These are phyloP conservation scores for Theretra japonica DNA, from an alignment of 2,888 invertebrate genomes.

Conservation along the genomic window DNA sequence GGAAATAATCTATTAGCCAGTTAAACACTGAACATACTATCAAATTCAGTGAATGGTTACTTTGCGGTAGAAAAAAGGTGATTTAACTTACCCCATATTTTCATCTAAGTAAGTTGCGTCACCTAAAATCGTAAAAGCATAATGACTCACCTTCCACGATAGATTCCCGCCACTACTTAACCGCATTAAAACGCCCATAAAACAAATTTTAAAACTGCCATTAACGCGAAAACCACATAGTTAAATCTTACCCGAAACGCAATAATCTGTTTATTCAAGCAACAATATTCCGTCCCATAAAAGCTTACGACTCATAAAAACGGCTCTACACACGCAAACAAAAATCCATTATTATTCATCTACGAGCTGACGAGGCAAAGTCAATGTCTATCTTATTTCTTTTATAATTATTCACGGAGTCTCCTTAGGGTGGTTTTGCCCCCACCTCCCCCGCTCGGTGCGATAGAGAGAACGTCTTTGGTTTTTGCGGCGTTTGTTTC, in stretches of 20 bases:
- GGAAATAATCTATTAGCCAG: too few species aligned
- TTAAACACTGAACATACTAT: too few species aligned
- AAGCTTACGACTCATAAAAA: slow-evolving; percentile 68
- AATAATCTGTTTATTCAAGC: slow-evolving; percentile 64
- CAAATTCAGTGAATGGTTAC: too few species aligned
- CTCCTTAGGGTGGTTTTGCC: slow-evolving; percentile 59
- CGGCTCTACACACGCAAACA: slow-evolving; percentile 75
- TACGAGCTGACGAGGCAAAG: slow-evolving; percentile 78
- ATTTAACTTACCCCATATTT: too few species aligned
- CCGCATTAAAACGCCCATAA: background rate
- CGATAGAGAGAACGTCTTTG: slow-evolving; percentile 80
- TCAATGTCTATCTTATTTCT: slow-evolving; percentile 85
- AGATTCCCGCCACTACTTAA: background rate
- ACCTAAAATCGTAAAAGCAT: too few species aligned
- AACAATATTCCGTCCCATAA: slow-evolving; percentile 68
- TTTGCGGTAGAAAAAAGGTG: too few species aligned
- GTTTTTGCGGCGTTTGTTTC: slow-evolving; percentile 85
- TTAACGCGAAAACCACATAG: slow-evolving; percentile 12
- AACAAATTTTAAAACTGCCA: slow-evolving; percentile 22
- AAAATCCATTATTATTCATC: slow-evolving; percentile 83
- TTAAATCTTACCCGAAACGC: slow-evolving; percentile 40
- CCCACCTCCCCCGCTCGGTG: slow-evolving; percentile 47
- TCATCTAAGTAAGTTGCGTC: too few species aligned
- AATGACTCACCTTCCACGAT: background rate
- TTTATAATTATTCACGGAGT: slow-evolving; percentile 81